These are phyloP conservation scores for Aproaerema taeniolella DNA, from an alignment of 2,888 invertebrate species.

Conservation along the genomic window DNA sequence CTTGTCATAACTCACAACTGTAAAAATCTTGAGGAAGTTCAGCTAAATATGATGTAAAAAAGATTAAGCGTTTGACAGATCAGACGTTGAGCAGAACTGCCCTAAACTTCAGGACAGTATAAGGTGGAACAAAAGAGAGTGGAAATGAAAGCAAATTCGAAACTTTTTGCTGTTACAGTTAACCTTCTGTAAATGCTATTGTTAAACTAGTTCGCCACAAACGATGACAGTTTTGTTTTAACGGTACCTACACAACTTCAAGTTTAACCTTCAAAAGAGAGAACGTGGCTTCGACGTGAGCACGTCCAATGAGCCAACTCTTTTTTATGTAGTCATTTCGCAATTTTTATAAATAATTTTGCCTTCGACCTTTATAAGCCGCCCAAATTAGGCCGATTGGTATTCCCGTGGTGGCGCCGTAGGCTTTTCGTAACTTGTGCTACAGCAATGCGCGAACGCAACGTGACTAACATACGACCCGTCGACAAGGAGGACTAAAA, in stretches of 20 bases:
- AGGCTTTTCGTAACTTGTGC: slow-evolving; percentile 66
- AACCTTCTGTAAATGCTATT: slow-evolving; percentile 21
- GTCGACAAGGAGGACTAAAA: too few species aligned
- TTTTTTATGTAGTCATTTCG: slow-evolving; percentile 62
- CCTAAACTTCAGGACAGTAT: too few species aligned
- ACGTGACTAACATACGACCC: slow-evolving; percentile 48
- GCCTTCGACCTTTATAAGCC: slow-evolving; percentile 71
- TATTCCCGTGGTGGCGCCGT: slow-evolving; percentile 62
- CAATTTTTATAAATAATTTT: slow-evolving; percentile 71
- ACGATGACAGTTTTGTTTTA: slow-evolving; percentile 61
- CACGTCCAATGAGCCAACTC: slow-evolving; percentile 74
- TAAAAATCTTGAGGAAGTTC: too few species aligned
- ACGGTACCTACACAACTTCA: slow-evolving; percentile 58
- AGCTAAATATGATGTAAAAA: too few species aligned
- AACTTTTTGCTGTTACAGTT: too few species aligned
- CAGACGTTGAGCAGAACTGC: too few species aligned
- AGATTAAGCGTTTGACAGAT: too few species aligned
- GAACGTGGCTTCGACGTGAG: slow-evolving; percentile 59
- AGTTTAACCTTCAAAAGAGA: slow-evolving; percentile 70
- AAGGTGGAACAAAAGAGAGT: background rate
- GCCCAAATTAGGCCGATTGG: slow-evolving; percentile 70
- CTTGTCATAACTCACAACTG: too few species aligned
- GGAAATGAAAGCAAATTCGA: background rate
- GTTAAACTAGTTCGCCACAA: slow-evolving; percentile 48
- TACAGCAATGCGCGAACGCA: slow-evolving; percentile 38